Conservation (phyloP, 2,888 invertebrate genomes). For the Metallyticus violacea region DNA sequence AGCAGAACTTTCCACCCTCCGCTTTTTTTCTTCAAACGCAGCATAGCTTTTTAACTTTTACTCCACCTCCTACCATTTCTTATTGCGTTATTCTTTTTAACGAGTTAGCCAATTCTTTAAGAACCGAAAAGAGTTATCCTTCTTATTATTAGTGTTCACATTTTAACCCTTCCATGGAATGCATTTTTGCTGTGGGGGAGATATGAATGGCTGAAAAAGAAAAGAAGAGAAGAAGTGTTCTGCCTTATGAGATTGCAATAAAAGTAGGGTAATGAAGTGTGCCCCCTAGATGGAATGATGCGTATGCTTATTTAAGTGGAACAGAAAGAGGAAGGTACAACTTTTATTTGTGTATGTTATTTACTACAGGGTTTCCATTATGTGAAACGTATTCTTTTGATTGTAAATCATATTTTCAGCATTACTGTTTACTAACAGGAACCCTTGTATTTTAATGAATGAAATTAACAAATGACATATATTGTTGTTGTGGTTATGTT, state of each 20-base stretch:
- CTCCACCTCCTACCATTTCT: neutral
- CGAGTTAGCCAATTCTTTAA: constrained; percentile 15
- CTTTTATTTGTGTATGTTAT: too few species aligned
- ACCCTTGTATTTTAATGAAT: too few species aligned
- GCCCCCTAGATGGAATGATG: neutral
- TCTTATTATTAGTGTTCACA: neutral
- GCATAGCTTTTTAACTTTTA: too few species aligned
- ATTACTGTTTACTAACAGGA: too few species aligned
- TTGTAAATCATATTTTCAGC: too few species aligned
- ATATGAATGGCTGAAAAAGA: neutral
- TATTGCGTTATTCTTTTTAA: neutral
- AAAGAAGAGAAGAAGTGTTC: neutral
- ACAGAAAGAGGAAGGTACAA: neutral
- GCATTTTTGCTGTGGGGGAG: neutral
- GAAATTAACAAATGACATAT: too few species aligned
- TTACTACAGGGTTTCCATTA: too few species aligned
- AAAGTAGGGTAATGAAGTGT: neutral
- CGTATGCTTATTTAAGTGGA: neutral
- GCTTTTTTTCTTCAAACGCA: neutral
- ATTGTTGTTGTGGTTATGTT: too few species aligned
- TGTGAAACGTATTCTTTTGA: too few species aligned
- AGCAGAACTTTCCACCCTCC: neutral
- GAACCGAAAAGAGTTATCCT: neutral
- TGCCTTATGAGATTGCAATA: neutral
- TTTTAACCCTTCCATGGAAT: neutral